Base-by-base conservation (phyloP, 2,888 invertebrate species). In the Diarsia brunnea region DNA sequence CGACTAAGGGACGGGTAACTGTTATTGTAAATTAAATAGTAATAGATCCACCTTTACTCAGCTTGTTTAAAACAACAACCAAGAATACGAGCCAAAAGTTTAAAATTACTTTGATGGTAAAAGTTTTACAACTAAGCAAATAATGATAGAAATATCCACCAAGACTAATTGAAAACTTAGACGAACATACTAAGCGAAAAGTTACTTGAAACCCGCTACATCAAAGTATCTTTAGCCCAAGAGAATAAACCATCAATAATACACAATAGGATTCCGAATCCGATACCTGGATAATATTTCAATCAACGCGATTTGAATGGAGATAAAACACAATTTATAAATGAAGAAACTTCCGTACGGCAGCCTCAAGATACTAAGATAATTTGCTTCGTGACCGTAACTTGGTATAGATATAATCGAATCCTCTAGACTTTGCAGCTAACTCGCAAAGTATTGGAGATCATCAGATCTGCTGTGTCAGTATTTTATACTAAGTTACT, bases 351-450 rank as follows among this genome's bases (percentile, higher is more conserved):
- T 76, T 83, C 77, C 77, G 85, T 82, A 78, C 73, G 81, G 38
- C 73, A 68, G 66, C 21, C 65, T 69, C 31, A 55, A 81, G 78
- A 81, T 79, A 64, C 60, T 14, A 10, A 84, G 86, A 87, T 84
- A 81, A 80, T 80, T 73, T 65, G 61, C 73, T 75, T 80, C 86
- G 82, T 84, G 84, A 82, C 75, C 69, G 69, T 71, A 77, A 75
- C 81, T 86, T 76, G 11, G 69, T 55, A 67, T n/a, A 77, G 79
- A 85, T 84, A 72, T 75, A 79, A 84, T 86, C 80, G 60, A 81
- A 75, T 69, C 66, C 49, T 63, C 47, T 43, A 61, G 51, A 64
- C 51, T 73, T 64, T 73, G 65, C 21, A 45, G 68, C 67, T 55
- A 67, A 72, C 82, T 84, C 69, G 60, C 10, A 47, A 58, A 73